Base-by-base conservation (phyloP, 1,140 invertebrate genomes). In the Brachystomella parvula region DNA sequence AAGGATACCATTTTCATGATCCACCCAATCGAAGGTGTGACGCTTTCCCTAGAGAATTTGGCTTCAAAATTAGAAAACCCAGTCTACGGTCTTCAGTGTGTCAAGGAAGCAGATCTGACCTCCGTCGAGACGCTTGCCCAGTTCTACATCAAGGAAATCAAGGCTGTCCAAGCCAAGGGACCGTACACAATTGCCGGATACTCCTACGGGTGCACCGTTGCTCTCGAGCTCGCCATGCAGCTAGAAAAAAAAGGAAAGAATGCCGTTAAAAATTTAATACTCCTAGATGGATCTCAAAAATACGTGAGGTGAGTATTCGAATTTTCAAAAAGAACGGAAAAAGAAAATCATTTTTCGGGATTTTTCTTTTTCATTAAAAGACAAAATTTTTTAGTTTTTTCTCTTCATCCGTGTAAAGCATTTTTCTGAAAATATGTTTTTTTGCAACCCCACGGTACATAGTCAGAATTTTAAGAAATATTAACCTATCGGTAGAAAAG, bases 11-110 rank as follows among this genome's bases (percentile, higher is more conserved):
- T 92, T 19, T 92, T 92, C 75, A 81, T 92, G 58, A 80, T 95
- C 32, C 92, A 95, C 79, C 90, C 94, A 0, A 94, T 98, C 70
- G 95, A 98, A 82, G 96, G 96, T 69, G 84, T 87, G 64, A 85
- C 88, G 0, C 80, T 81, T 1, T 80, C 85, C 1, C 77, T 96
- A 60, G 82, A 84, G 74, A 77, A 78, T n/a, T 75, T 96, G 31
- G 87, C 89, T 1, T 78, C 79, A 24, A 80, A 85, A 71, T 77
- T 96, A 44, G 79, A 87, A 15, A 82, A 83, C 61, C 87, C 90
- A 28, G 91, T 92, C 32, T 94, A 87, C 80, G 94, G 94, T 47
- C 79, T 98, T 17, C 94, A 98, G 78, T 94, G 91, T 77, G 88
- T 89, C 1, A 78, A 79, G 58, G 81, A 85, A 31, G 87, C 88